A percentile compares a stretch with the other conserved stretches of the same genome.
Evolutionary conservation across 1,140 invertebrate species (phyloP).

Genomic region (Chironomus striatipennis): DNA sequence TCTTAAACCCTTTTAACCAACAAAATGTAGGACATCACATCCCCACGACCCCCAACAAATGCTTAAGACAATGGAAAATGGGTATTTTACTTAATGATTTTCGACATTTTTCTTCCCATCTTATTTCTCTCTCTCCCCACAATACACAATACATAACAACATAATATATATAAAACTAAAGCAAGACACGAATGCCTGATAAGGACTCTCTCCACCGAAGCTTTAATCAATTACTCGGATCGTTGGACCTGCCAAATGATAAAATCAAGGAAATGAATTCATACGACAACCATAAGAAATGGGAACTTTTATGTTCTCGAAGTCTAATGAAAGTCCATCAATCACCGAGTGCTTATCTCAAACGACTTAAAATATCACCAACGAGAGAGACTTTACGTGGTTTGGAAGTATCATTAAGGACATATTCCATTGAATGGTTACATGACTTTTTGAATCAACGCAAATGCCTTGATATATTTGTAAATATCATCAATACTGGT

Average conservation of each 20-base stretch:
- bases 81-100: slow-evolving; percentile 22
- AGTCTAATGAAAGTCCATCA: slow-evolving; percentile 21
- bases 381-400: slow-evolving; percentile 4
- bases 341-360: slow-evolving; percentile 6
- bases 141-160: neutral
- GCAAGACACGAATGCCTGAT: slow-evolving; percentile 1
- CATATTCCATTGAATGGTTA: neutral
- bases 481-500: neutral
- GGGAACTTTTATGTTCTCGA: slow-evolving; percentile 11
- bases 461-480: neutral
- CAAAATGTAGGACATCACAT: too few relatives aligned
- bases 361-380: neutral
- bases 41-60: neutral
- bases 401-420: neutral
- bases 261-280: slow-evolving; percentile 22
- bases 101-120: slow-evolving; percentile 11
- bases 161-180: neutral
- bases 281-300: slow-evolving; percentile 21
- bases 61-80: slow-evolving; percentile 13
- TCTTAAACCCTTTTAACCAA: too few relatives aligned
- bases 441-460: neutral
- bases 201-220: neutral
- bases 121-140: neutral
- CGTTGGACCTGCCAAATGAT: slow-evolving; percentile 14
- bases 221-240: slow-evolving; percentile 23